Conservation (phyloP, 2,113 vertebrate species). For the Neodon shergylaensis region DNA sequence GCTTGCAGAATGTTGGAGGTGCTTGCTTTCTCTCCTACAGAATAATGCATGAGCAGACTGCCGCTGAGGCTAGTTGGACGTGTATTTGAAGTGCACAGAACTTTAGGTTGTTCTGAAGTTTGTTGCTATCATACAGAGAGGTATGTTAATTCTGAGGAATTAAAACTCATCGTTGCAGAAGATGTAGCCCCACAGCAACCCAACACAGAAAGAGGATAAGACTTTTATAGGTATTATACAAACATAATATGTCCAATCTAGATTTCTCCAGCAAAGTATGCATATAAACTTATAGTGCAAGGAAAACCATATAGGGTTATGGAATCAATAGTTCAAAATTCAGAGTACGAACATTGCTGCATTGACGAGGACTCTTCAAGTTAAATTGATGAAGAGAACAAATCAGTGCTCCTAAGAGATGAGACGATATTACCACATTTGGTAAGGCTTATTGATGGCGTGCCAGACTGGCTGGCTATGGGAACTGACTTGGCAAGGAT, state of each 20-base stretch:
- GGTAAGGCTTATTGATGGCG: constrained; percentile 3
- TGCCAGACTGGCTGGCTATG: constrained; percentile 18
- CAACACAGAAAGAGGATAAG: background rate
- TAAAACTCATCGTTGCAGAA: constrained; percentile 25
- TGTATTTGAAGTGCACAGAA: constrained; percentile 9
- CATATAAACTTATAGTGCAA: background rate
- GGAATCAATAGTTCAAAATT: constrained; percentile 44
- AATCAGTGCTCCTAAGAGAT: background rate
- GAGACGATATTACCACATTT: background rate
- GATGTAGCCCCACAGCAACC: constrained; percentile 30
- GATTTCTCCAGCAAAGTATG: constrained; percentile 26
- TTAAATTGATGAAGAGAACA: constrained; percentile 36
- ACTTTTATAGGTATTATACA: constrained; percentile 33
- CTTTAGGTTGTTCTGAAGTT: constrained; percentile 41
- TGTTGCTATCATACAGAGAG: constrained; percentile 2
- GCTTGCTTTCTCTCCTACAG: constrained; percentile 49
- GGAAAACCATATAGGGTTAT: background rate
- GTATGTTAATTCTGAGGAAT: constrained; percentile 31
- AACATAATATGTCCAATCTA: background rate
- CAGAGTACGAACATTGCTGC: constrained; percentile 12
- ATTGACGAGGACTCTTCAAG: constrained; percentile 36
- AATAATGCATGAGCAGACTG: constrained; percentile 41
- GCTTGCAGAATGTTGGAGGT: constrained; percentile 40
- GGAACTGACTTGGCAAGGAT: constrained; percentile 9
- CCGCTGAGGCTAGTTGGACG: background rate